Conservation (phyloP, 2,888 invertebrate species). For the Petrolisthes manimaculis region DNA sequence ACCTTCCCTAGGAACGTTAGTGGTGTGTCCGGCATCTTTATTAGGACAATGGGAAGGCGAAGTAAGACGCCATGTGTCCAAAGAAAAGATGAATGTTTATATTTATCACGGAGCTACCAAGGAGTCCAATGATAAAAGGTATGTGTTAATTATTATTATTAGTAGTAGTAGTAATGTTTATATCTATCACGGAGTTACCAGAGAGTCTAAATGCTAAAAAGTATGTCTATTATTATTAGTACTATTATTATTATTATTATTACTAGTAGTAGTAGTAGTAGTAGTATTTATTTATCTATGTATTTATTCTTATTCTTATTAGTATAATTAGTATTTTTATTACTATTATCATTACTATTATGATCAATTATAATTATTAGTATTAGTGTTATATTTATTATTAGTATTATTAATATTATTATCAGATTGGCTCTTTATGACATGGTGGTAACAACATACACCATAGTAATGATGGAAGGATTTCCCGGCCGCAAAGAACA, state of each 20-base stretch:
- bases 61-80: conserved; percentile 76
- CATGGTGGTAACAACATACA: conserved; percentile 91
- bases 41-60: conserved; percentile 91
- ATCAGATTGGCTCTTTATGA: conserved; percentile 78
- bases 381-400: conserved; percentile 25
- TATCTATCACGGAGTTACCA: not conserved
- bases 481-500: conserved; percentile 40
- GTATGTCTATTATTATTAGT: not conserved
- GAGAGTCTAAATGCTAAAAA: not conserved
- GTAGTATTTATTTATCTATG: no score
- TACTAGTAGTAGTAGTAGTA: no score
- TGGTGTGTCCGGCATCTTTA: conserved; percentile 92
- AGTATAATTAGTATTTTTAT: no score
- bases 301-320: no score
- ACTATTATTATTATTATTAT: not conserved
- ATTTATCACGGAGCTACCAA: conserved; percentile 87
- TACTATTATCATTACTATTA: conserved; percentile 18
- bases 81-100: conserved; percentile 76
- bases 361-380: not conserved
- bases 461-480: conserved; percentile 74
- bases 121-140: conserved; percentile 8
- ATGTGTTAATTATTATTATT: not conserved
- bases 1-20: conserved; percentile 78
- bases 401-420: conserved; percentile 44
- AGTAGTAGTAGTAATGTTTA: not conserved